Conservation (phyloP, 2,797 vertebrate genomes). For the Pseudochirops cupreus region DNA sequence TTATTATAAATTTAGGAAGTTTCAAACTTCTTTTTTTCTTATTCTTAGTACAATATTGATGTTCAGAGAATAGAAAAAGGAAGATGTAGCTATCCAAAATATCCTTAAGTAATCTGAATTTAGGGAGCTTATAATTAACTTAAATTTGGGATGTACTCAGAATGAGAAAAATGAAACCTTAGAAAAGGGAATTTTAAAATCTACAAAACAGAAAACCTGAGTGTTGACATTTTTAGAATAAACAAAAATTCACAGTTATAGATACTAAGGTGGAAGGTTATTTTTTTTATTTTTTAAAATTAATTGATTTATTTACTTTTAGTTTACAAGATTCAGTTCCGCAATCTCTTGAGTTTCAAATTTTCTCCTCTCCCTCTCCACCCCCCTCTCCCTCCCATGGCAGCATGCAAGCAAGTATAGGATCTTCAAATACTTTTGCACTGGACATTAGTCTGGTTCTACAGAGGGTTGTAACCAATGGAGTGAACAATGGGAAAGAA, state of each 20-base stretch:
- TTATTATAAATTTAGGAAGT: not conserved
- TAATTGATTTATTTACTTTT: too few species aligned
- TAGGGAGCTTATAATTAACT: not conserved
- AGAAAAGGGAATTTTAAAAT: not conserved
- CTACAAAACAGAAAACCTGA: not conserved
- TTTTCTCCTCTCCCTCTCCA: too few species aligned
- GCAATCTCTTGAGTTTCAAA: too few species aligned
- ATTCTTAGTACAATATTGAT: not conserved
- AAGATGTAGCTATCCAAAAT: not conserved
- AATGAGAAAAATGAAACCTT: not conserved
- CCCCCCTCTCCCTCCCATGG: too few species aligned
- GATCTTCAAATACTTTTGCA: too few species aligned
- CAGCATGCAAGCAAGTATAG: too few species aligned
- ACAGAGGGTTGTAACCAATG: too few species aligned
- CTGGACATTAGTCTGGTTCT: too few species aligned
- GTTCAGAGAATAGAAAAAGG: not conserved
- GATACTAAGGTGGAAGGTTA: not conserved
- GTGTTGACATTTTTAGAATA: not conserved
- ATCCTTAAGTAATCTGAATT: not conserved
- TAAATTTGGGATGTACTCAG: not conserved
- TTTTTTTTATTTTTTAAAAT: not conserved
- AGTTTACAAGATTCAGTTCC: too few species aligned
- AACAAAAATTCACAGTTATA: not conserved
- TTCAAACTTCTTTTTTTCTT: not conserved
- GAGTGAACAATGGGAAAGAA: too few species aligned